Evolutionary conservation across 2,113 vertebrate genomes (phyloP), one percentile per base, ranked within the genome.

Genomic region (Ammodytes dubius): DNA sequence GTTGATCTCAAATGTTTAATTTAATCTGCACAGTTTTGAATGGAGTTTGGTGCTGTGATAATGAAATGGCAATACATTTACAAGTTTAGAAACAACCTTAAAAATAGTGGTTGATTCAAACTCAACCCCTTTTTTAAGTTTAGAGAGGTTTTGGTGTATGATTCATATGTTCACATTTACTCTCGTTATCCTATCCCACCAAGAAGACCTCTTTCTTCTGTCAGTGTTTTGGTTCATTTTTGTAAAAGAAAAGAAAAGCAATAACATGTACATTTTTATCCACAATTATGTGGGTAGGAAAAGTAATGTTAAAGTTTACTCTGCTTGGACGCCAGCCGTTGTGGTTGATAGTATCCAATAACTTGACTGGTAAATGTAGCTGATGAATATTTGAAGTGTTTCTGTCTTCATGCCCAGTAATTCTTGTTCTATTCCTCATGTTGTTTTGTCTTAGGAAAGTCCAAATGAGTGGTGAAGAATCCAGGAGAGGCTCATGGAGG

Each of bases 401-500:
- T 56, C 15, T 35, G 3, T 7, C 46, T 43, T 52, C 5, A 15
- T 7, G 40, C 17, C 49, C 0, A 56, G 19, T 17, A 8, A 0
- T 17, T 14, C 13, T 2, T 43, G 7, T 8, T n/a, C 9, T 54
- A 1, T 69, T 27, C 0, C 14, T 70, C 3, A 8, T 9, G 39
- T 60, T 15, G 1, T 10, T 71, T 65, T 63, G 10, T 63, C 3
- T 73, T 14, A 73, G 65, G 40, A 27, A 27, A 81, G 75, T 4
- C 27, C 27, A 27, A 6, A 95, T 96, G 94, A 95, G 85, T 79
- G 79, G 81, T 78, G 84, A 79, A 17, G 83, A 70, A 42, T 53
- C 84, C 37, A 89, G 92, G 14, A 88, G 93, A 78, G 95, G 94
- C 0, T 83, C 86, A 1, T 76, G 89, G 87, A 93, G 87, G 17